Conservation (phyloP, 2,797 vertebrate genomes). For the Cossypha polioptera region DNA sequence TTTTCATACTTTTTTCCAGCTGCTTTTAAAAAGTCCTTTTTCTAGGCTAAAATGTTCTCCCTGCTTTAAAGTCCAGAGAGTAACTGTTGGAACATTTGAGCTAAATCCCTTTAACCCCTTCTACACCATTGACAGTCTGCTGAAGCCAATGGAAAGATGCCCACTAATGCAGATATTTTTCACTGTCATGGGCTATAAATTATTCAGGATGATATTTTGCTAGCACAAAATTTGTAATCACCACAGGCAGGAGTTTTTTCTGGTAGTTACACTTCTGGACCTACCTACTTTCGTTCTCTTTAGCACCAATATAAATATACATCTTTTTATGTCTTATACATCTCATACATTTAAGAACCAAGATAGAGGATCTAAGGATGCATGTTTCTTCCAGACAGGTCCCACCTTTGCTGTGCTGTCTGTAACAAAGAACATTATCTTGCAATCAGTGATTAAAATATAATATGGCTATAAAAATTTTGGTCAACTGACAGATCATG, state of each 20-base stretch:
- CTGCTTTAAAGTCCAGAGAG: background rate
- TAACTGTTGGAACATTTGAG: constrained; percentile 18
- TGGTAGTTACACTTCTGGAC: background rate
- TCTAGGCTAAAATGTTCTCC: background rate
- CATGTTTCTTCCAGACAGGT: background rate
- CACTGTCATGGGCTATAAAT: background rate
- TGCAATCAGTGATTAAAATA: background rate
- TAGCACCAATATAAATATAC: background rate
- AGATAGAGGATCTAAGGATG: background rate
- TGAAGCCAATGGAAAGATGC: constrained; percentile 24
- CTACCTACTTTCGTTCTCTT: background rate
- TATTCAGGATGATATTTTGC: background rate
- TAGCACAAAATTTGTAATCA: background rate
- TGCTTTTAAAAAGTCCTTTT: background rate
- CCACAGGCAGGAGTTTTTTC: background rate
- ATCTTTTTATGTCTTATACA: background rate
- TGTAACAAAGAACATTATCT: background rate
- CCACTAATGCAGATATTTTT: background rate
- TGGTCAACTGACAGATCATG: background rate
- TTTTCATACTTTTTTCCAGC: background rate
- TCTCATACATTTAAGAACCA: background rate
- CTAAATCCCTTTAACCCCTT: constrained; percentile 16
- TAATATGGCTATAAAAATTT: background rate
- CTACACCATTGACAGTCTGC: background rate
- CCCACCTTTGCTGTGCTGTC: background rate